phyloP scores from a whole-genome alignment of 2,888 invertebrate species.

The Pheosia gnoma region DNA sequence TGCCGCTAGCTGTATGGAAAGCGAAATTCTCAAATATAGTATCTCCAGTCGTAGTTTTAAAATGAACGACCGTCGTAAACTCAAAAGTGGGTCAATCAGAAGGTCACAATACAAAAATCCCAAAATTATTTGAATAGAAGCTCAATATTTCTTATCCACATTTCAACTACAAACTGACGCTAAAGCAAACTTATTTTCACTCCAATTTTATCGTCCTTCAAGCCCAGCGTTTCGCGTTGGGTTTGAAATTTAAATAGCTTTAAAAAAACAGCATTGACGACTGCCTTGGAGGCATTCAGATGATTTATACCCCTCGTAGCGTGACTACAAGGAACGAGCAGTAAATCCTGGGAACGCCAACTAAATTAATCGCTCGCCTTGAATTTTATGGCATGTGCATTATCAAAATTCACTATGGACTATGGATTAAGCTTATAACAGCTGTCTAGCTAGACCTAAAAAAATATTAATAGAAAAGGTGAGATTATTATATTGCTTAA shows the following conservation, averaged over 20 bases:
- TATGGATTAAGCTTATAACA: constrained; percentile 35
- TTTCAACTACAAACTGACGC: constrained; percentile 34
- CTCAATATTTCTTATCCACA: constrained; percentile 19
- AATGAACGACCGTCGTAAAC: neutral
- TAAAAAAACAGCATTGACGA: constrained; percentile 46
- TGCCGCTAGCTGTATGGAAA: neutral
- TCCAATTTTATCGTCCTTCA: constrained; percentile 44
- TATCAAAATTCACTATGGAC: constrained; percentile 52
- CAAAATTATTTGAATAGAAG: neutral
- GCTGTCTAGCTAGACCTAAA: constrained; percentile 32
- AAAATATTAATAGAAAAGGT: neutral
- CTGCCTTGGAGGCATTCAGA: constrained; percentile 44
- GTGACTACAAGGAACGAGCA: constrained; percentile 63
- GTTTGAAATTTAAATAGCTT: constrained; percentile 60
- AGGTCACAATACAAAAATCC: neutral
- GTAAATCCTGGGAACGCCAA: constrained; percentile 66
- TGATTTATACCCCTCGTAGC: constrained; percentile 68
- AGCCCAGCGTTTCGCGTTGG: constrained; percentile 49
- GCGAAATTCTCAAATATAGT: neutral
- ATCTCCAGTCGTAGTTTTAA: neutral
- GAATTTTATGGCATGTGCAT: constrained; percentile 49
- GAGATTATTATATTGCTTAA: neutral
- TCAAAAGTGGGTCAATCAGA: constrained; percentile 3
- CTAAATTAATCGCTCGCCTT: constrained; percentile 65
- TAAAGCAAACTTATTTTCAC: constrained; percentile 54